Percentiles rank a stretch among this genome's conserved stretches.
phyloP scores from a whole-genome alignment of 2,113 vertebrate species.

The Cheilinus undulatus region DNA sequence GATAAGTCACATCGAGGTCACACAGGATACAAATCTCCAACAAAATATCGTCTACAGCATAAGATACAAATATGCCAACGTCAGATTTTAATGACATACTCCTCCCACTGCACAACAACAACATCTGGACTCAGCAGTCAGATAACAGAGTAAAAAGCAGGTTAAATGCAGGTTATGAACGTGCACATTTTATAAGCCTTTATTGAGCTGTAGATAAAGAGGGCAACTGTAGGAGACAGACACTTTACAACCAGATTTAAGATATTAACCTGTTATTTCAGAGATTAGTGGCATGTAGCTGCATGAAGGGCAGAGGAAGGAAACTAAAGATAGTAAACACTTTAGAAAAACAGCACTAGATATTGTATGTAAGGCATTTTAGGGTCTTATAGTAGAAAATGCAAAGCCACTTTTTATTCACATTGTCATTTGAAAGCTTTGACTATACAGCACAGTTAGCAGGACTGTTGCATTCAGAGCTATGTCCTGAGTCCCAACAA shows the following conservation, averaged over 20 bases:
- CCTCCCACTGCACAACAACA: conserved; percentile 12
- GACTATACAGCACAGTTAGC: too few relatives aligned
- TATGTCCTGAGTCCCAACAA: too few relatives aligned
- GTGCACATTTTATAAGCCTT: conserved; percentile 2
- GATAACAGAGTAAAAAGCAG: conserved; percentile 34
- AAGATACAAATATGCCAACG: not conserved
- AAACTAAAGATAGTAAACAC: not conserved
- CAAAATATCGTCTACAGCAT: not conserved
- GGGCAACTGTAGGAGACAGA: not conserved
- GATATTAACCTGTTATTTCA: not conserved
- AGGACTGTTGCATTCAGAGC: too few relatives aligned
- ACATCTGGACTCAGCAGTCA: conserved; percentile 25
- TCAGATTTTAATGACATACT: not conserved
- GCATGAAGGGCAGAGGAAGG: not conserved
- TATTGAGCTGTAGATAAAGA: not conserved
- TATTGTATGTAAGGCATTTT: not conserved
- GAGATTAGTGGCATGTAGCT: not conserved
- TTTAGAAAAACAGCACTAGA: too few relatives aligned
- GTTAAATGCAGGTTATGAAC: conserved; percentile 19
- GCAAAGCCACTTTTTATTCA: too few relatives aligned
- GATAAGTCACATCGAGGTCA: not conserved
- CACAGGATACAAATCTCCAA: not conserved
- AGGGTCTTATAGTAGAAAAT: not conserved
- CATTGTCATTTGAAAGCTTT: too few relatives aligned
- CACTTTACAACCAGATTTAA: not conserved